Conservation (phyloP, 64 coral and sea anemone species). For the Montipora cactus region DNA sequence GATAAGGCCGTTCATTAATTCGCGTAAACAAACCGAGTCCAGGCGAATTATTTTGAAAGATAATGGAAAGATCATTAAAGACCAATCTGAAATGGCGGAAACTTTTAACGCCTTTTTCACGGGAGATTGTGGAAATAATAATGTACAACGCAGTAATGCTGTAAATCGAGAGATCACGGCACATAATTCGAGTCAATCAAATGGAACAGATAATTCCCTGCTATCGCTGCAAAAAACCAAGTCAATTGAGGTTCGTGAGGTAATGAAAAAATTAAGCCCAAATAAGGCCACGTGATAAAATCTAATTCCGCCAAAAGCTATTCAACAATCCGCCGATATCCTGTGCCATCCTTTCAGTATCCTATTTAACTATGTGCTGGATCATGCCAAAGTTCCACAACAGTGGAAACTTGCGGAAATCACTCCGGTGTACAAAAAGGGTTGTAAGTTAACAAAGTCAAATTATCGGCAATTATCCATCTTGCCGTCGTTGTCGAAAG, state of each 20-base stretch:
- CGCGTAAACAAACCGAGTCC: slow-evolving; percentile 45
- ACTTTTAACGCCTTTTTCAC: slow-evolving; percentile 62
- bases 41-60: slow-evolving; percentile 41
- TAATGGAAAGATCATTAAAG: slow-evolving; percentile 54
- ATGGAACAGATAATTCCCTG: neutral
- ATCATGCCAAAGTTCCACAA: too few relatives aligned
- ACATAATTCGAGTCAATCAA: neutral
- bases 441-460: too few relatives aligned
- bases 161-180: neutral
- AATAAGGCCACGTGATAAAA: too few relatives aligned
- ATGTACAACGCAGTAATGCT: neutral
- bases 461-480: too few relatives aligned
- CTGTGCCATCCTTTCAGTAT: too few relatives aligned
- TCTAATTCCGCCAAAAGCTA: too few relatives aligned
- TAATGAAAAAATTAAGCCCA: neutral
- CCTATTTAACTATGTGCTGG: too few relatives aligned
- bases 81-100: slow-evolving; percentile 25
- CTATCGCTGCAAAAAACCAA: slow-evolving; percentile 13
- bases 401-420: too few relatives aligned
- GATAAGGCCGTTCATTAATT: slow-evolving; percentile 40
- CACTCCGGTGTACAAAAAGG: too few relatives aligned
- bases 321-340: too few relatives aligned
- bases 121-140: neutral
- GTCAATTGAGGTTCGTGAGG: neutral
- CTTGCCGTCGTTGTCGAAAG: too few relatives aligned